Evolutionary conservation across 2,888 invertebrate species (phyloP), one percentile per base, ranked within the genome.

Genomic region (Pachydiplax longipennis): DNA sequence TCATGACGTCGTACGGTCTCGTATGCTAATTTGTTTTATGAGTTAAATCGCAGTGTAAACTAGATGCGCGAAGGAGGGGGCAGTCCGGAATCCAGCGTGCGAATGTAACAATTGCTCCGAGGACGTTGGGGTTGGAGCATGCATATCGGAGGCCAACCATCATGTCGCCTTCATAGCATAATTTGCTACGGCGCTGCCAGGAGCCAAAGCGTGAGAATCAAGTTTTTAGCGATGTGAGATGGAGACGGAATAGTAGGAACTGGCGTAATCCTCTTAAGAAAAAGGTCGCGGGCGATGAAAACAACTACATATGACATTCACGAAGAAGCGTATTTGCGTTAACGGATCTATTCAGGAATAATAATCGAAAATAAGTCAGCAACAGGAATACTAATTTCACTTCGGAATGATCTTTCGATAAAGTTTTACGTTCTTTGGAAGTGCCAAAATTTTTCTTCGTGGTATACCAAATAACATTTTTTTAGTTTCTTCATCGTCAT

Each of bases 31-130:
- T 37, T n/a, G 35, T 35, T 61, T 35, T 40, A 37, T 37, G 87
- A 37, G 65, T 40, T 87, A 40, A 87, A 73, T 35, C 37, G 58
- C 61, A n/a, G 87, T 61, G 87, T 61, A 87, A 87, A 65, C 87
- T 25, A 31, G 73, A 73, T 73, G 31, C 10, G 25, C 12, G 73
- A 3, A 18, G 25, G 31, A 73, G 8, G 31, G 73, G 31, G 2
- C 61, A n/a, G n/a, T 12, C n/a, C 22, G 61, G 61, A 61, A 61
- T 22, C 18, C n/a, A n/a, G 73, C 12, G 1, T 3, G 31, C 31
- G 73, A 73, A 73, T 13, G 73, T 25, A 31, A 73, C 25, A 73
- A 31, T 31, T 73, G 73, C 73, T 13, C 10, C 1, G 6, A 73
- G 31, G 25, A 73, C 73, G 13, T 31, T 25, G 5, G 65, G 25